These are phyloP conservation scores for Tupiocoris notatus DNA, from an alignment of 2,888 invertebrate species.

Conservation along the genomic window DNA sequence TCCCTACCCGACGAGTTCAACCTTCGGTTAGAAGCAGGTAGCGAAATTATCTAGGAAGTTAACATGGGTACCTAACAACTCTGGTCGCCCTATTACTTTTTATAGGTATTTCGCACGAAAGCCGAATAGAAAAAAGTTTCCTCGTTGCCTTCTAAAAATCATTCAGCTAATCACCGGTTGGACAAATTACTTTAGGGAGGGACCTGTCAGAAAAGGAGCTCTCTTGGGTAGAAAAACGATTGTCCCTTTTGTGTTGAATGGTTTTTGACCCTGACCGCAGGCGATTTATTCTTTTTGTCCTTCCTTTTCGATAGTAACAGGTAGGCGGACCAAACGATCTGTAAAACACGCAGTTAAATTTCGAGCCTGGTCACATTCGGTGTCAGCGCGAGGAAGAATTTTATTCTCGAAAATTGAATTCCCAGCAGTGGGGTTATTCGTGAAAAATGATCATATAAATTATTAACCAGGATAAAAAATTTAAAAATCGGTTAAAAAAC, in stretches of 20 bases:
- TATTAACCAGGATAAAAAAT: too few relatives aligned
- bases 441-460: too few relatives aligned
- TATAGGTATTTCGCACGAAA: slow-evolving; percentile 17
- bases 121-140: slow-evolving; percentile 17
- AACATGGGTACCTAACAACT: slow-evolving; percentile 14
- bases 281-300: background rate
- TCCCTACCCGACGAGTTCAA: too few relatives aligned
- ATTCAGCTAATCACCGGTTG: slow-evolving; percentile 27
- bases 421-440: too few relatives aligned
- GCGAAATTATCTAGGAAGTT: background rate
- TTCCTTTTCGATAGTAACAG: slow-evolving; percentile 4
- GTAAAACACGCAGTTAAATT: slow-evolving; percentile 16
- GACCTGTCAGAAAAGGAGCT: slow-evolving; percentile 27
- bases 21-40: too few relatives aligned
- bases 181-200: slow-evolving; percentile 35
- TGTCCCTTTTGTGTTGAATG: slow-evolving; percentile 34
- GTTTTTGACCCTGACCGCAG: slow-evolving; percentile 20
- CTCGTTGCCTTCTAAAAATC: slow-evolving; percentile 21
- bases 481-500: too few relatives aligned
- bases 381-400: too few relatives aligned
- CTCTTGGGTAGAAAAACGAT: slow-evolving; percentile 28
- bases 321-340: slow-evolving; percentile 23
- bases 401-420: too few relatives aligned
- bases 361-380: too few relatives aligned
- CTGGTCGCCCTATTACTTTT: slow-evolving; percentile 28